A percentile compares a stretch with the other conserved stretches of the same genome.
Conservation (phyloP, 92 coral and sea anemone genomes). For the Porites evermanni region DNA sequence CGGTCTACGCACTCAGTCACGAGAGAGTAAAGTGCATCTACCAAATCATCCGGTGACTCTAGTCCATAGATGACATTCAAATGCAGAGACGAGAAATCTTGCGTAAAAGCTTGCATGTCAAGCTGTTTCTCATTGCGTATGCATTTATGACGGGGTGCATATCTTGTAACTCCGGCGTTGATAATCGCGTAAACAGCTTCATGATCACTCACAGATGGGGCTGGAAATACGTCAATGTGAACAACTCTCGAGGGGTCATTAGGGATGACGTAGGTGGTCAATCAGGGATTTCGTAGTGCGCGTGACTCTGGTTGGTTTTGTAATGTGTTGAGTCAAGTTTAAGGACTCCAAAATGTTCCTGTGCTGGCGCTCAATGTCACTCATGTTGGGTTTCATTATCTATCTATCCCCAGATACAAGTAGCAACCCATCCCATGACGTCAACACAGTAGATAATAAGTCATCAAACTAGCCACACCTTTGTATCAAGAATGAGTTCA, state of each 20-base stretch:
- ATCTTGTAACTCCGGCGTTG: not conserved
- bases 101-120: constrained; percentile 21
- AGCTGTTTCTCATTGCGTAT: constrained; percentile 35
- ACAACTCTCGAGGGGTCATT: not conserved
- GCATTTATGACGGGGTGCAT: not conserved
- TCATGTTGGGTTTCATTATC: not conserved
- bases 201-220: not conserved
- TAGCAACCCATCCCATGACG: not conserved
- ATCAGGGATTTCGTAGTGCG: constrained; percentile 2
- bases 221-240: not conserved
- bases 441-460: not conserved
- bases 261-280: not conserved
- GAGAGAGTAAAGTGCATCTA: constrained; percentile 29
- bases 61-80: constrained; percentile 23
- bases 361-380: not conserved
- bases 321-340: not conserved
- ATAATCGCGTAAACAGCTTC: not conserved
- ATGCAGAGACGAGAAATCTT: constrained; percentile 58
- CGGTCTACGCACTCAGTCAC: constrained; percentile 64
- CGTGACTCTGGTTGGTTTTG: not conserved
- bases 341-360: not conserved
- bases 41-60: constrained; percentile 52
- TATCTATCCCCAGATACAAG: too few relatives aligned
- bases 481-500: too few relatives aligned
- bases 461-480: too few relatives aligned